A percentile compares a stretch with the other conserved stretches of the same genome.
These are phyloP conservation scores for Caranx melampygus DNA, from an alignment of 2,113 vertebrate genomes.

Conservation along the genomic window DNA sequence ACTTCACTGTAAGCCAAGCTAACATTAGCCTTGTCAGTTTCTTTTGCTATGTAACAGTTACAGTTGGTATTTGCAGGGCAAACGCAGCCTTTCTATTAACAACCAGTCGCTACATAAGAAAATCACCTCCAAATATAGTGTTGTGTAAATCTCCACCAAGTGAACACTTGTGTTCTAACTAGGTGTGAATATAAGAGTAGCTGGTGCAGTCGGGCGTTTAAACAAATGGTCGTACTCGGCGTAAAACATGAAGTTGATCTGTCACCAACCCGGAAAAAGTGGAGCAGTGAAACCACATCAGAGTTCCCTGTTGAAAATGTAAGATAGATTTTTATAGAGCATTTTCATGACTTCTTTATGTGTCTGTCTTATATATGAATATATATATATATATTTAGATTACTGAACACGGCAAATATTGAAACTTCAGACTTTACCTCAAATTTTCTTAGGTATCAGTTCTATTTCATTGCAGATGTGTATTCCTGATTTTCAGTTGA, in stretches of 20 bases:
- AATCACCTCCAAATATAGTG: neutral
- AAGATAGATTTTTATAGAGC: slow-evolving; percentile 37
- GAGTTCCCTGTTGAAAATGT: slow-evolving; percentile 39
- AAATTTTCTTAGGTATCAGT: slow-evolving; percentile 47
- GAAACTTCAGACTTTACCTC: slow-evolving; percentile 75
- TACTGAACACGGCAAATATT: slow-evolving; percentile 57
- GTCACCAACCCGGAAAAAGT: neutral
- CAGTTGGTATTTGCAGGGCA: neutral
- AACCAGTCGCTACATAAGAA: neutral
- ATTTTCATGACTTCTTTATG: slow-evolving; percentile 32
- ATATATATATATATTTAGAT: slow-evolving; percentile 38
- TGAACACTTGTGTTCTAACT: neutral
- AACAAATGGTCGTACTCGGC: neutral
- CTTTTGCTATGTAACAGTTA: neutral
- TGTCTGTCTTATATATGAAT: slow-evolving; percentile 51
- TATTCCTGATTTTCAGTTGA: slow-evolving; percentile 46
- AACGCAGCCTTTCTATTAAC: neutral
- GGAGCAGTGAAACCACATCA: slow-evolving; percentile 19
- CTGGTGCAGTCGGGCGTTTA: slow-evolving; percentile 1
- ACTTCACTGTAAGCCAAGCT: neutral
- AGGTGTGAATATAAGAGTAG: neutral
- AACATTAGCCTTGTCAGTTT: neutral
- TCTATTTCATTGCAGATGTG: slow-evolving; percentile 57
- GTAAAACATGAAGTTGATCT: neutral
- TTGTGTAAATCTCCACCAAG: neutral